Percentiles rank a stretch among this genome's conserved stretches.
Evolutionary conservation across 2,888 invertebrate species (phyloP).

Genomic region (Formica aserva): DNA sequence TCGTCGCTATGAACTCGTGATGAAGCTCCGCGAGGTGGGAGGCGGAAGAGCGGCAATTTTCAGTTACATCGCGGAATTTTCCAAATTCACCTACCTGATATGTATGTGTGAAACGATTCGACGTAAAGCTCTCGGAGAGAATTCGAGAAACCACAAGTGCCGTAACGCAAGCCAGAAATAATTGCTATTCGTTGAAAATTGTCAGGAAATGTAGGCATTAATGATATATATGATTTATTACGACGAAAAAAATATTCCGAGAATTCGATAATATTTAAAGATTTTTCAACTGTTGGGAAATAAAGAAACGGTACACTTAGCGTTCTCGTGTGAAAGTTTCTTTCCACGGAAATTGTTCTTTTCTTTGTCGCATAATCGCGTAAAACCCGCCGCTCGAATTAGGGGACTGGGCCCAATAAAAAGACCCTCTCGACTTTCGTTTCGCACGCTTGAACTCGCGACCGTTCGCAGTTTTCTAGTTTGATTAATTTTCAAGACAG

Average conservation of each 20-base stretch:
- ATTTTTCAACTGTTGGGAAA: not conserved
- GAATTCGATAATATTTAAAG: not conserved
- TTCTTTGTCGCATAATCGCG: conserved; percentile 41
- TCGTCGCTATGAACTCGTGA: conserved; percentile 28
- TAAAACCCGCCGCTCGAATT: conserved; percentile 40
- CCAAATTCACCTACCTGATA: conserved; percentile 36
- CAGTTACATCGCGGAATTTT: conserved; percentile 57
- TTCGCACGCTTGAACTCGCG: conserved; percentile 34
- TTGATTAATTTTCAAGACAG: conserved; percentile 24
- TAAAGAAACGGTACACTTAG: not conserved
- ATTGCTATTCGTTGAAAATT: conserved; percentile 6
- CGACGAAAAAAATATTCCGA: not conserved
- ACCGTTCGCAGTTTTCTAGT: not conserved
- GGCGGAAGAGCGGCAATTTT: conserved; percentile 31
- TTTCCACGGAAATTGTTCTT: conserved; percentile 56
- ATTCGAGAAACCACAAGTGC: conserved; percentile 2
- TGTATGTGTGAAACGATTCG: not conserved
- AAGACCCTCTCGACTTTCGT: conserved; percentile 41
- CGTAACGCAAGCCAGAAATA: conserved; percentile 22
- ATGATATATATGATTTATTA: not conserved
- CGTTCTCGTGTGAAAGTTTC: conserved; percentile 53
- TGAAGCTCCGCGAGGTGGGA: not conserved
- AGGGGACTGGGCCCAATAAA: conserved; percentile 32
- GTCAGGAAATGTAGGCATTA: no score
- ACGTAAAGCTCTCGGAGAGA: not conserved